A percentile compares a stretch with the other conserved stretches of the same genome.
Evolutionary conservation across 2,888 invertebrate species (phyloP).

Genomic region (Cryptocheilus praepositus): DNA sequence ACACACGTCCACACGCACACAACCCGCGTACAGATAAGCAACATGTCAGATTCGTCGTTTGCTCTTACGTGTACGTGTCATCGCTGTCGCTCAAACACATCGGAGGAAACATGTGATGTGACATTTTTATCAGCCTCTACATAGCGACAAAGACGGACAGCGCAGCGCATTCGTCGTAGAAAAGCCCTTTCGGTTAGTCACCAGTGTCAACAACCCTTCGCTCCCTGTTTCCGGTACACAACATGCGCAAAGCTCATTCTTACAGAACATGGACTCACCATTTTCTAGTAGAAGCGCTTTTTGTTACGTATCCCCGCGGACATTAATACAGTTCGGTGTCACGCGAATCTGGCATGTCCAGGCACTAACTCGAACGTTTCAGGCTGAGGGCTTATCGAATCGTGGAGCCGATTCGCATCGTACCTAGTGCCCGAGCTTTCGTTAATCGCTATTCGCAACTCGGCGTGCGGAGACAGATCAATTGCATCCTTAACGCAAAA

Average conservation of each 20-base stretch:
- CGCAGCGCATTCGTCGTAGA: too few relatives aligned
- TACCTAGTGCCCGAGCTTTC: background rate
- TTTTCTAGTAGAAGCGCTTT: background rate
- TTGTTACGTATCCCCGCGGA: background rate
- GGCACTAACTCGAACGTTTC: background rate
- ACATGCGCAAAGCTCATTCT: background rate
- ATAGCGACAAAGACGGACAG: background rate
- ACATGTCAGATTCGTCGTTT: too few relatives aligned
- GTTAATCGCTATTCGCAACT: background rate
- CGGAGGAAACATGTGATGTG: too few relatives aligned
- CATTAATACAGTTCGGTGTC: background rate
- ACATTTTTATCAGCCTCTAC: constrained; percentile 2
- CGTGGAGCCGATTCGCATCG: background rate
- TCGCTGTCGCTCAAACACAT: too few relatives aligned
- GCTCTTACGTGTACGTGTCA: too few relatives aligned
- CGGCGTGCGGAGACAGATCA: background rate
- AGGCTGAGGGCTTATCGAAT: background rate
- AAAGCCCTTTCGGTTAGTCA: too few relatives aligned
- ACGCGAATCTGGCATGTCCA: background rate
- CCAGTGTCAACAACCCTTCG: too few relatives aligned
- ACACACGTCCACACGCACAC: background rate
- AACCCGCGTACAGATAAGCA: too few relatives aligned
- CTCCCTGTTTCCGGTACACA: too few relatives aligned
- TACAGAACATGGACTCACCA: background rate
- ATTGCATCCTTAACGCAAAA: constrained; percentile 1